Conservation (phyloP, 2,797 vertebrate species). For the Notolabrus celidotus region DNA sequence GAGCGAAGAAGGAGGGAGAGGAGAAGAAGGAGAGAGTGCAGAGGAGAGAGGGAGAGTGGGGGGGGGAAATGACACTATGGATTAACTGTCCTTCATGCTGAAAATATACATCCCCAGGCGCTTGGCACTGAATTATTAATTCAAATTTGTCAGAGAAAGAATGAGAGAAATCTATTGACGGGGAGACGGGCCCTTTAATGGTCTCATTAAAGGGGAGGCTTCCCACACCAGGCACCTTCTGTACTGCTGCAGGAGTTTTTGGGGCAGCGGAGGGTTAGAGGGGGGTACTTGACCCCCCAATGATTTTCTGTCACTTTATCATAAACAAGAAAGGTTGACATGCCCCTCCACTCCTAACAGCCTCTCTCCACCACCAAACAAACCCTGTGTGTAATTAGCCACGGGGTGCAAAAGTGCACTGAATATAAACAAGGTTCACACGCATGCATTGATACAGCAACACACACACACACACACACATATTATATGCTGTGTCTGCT, state of each 20-base stretch:
- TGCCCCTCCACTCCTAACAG: constrained; percentile 59
- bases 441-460: constrained; percentile 44
- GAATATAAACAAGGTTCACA: constrained; percentile 82
- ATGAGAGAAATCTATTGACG: constrained; percentile 87
- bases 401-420: constrained; percentile 78
- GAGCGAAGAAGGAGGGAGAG: constrained; percentile 48
- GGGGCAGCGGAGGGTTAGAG: constrained; percentile 65
- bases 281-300: constrained; percentile 84
- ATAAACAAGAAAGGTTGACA: constrained; percentile 85
- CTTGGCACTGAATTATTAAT: constrained; percentile 90
- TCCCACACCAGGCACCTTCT: constrained; percentile 79
- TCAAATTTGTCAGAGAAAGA: constrained; percentile 87
- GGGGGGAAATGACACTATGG: constrained; percentile 80
- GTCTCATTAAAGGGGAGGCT: constrained; percentile 87
- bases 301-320: constrained; percentile 88
- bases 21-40: constrained; percentile 46
- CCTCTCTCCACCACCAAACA: constrained; percentile 64
- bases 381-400: constrained; percentile 83
- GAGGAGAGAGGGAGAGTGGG: constrained; percentile 46
- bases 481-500: constrained; percentile 9
- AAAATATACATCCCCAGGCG: constrained; percentile 89
- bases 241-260: constrained; percentile 83
- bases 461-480: constrained; percentile 38
- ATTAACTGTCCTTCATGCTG: constrained; percentile 91
- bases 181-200: constrained; percentile 86